phyloP scores from a whole-genome alignment of 2,113 vertebrate species.

The Leucoraja erinaceus region DNA sequence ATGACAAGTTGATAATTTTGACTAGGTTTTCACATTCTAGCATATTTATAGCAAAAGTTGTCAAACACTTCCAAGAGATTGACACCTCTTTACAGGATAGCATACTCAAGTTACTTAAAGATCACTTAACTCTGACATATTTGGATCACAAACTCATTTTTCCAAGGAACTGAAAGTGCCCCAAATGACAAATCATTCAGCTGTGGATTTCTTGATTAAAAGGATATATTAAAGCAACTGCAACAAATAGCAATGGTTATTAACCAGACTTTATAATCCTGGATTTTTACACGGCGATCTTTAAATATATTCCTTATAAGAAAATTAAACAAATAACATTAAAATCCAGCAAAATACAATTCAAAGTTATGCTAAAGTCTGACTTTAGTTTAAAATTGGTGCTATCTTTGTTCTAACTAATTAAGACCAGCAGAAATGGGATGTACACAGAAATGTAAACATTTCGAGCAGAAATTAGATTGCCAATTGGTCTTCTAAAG shows the following conservation, averaged over 20 bases:
- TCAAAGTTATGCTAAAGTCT: neutral
- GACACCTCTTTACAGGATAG: neutral
- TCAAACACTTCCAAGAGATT: neutral
- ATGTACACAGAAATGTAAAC: too few species aligned
- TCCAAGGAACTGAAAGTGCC: neutral
- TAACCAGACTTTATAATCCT: neutral
- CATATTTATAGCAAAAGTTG: neutral
- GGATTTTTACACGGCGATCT: neutral
- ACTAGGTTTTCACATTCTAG: neutral
- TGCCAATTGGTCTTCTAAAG: too few species aligned
- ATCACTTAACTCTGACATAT: neutral
- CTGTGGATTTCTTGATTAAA: neutral
- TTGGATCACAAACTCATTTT: neutral
- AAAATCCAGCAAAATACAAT: neutral
- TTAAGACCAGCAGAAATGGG: neutral
- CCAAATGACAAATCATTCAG: neutral
- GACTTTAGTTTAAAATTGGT: neutral
- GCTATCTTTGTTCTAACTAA: neutral
- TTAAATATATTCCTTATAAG: neutral
- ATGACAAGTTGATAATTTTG: neutral
- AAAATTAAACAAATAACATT: neutral
- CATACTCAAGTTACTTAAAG: neutral
- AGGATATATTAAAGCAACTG: neutral
- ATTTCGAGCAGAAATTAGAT: too few species aligned
- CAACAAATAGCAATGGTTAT: neutral